These are phyloP conservation scores for Lysandra coridon DNA, from an alignment of 2,888 invertebrate genomes.

Conservation along the genomic window DNA sequence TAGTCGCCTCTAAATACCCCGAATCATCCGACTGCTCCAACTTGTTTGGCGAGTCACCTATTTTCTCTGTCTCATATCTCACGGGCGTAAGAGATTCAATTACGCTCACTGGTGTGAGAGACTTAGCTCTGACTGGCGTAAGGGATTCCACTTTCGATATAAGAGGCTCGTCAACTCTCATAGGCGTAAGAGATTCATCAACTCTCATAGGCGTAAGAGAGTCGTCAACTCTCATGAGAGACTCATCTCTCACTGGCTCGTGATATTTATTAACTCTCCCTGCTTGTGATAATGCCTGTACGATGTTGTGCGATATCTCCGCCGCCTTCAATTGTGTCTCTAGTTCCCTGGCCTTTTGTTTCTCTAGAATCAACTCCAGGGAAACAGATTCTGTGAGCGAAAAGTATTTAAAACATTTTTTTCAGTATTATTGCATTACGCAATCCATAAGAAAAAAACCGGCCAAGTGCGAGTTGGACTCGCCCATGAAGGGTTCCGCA, in stretches of 20 bases:
- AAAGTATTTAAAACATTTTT: background rate
- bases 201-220: background rate
- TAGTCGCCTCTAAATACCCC: background rate
- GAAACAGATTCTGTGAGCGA: constrained; percentile 52
- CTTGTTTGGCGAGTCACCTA: background rate
- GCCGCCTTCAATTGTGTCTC: constrained; percentile 53
- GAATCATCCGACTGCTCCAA: constrained; percentile 9
- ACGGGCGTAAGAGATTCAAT: background rate
- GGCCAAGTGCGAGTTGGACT: too few species aligned
- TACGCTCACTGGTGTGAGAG: background rate
- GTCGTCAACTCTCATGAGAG: background rate
- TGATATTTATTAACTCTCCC: background rate
- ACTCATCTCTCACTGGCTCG: background rate
- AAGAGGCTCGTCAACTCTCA: background rate
- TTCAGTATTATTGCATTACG: too few species aligned
- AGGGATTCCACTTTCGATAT: background rate
- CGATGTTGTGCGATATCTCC: constrained; percentile 46
- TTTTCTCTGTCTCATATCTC: background rate
- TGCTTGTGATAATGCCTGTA: constrained; percentile 39
- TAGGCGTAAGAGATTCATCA: background rate
- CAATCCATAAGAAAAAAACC: too few species aligned
- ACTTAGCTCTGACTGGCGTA: background rate
- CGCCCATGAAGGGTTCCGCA: too few species aligned
- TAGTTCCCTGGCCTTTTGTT: constrained; percentile 54
- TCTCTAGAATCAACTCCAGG: constrained; percentile 55